Evolutionary conservation across 2,113 vertebrate genomes (phyloP).

Genomic region (Arothron firmamentum): DNA sequence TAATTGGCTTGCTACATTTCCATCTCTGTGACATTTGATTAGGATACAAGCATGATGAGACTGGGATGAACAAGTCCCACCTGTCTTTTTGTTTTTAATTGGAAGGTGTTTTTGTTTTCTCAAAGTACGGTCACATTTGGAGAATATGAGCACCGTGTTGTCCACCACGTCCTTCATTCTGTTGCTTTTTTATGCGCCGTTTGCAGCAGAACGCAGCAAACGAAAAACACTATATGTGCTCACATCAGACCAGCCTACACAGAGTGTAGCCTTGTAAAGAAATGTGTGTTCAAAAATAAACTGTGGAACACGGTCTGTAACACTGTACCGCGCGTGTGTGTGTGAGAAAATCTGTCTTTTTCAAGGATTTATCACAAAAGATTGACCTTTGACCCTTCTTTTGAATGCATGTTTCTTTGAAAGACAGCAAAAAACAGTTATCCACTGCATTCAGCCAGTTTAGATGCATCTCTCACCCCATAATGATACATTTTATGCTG

Average conservation of each 20-base stretch:
- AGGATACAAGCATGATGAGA: background rate
- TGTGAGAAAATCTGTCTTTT: conserved; percentile 72
- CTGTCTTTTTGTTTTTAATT: background rate
- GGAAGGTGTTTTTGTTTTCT: conserved; percentile 11
- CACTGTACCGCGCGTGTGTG: conserved; percentile 75
- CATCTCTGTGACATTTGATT: conserved; percentile 2
- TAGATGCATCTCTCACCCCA: too few species aligned
- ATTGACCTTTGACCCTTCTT: too few species aligned
- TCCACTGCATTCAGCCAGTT: too few species aligned
- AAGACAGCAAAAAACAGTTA: too few species aligned
- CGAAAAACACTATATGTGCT: background rate
- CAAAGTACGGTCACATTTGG: conserved; percentile 1
- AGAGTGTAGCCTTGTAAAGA: conserved; percentile 47
- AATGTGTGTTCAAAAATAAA: conserved; percentile 44
- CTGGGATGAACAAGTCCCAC: background rate
- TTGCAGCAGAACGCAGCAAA: conserved; percentile 7
- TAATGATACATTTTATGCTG: too few species aligned
- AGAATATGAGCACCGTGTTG: background rate
- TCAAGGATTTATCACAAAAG: conserved; percentile 73
- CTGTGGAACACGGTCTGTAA: conserved; percentile 77
- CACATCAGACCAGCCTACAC: conserved; percentile 13
- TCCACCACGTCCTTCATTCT: background rate
- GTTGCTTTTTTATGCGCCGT: background rate
- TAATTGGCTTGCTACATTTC: background rate
- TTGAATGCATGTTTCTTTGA: too few species aligned